A percentile compares a stretch with the other conserved stretches of the same genome.
phyloP scores from a whole-genome alignment of 2,888 invertebrate species.

The Melanargia galathea region DNA sequence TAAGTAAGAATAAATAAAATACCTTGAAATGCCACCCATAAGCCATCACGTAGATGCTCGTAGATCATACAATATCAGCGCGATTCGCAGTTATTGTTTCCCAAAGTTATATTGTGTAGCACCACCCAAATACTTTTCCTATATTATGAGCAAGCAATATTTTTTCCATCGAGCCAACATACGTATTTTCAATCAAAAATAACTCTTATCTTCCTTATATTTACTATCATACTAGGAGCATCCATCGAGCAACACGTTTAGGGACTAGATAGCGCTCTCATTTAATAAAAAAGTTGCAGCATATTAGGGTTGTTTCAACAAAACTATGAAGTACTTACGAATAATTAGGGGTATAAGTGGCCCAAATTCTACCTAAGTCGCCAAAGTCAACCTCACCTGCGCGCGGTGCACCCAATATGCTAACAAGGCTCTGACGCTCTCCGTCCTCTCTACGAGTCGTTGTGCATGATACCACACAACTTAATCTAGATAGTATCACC shows the following conservation, averaged over 20 bases:
- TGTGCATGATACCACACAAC: too few species aligned
- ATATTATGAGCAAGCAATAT: conserved; percentile 25
- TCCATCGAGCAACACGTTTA: neutral
- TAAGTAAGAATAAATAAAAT: neutral
- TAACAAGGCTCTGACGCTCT: too few species aligned
- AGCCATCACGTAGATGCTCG: conserved; percentile 27
- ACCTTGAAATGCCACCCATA: neutral
- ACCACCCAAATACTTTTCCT: conserved; percentile 39
- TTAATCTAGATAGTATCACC: too few species aligned
- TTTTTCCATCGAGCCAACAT: neutral
- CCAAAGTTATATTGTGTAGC: conserved; percentile 45
- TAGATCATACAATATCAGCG: conserved; percentile 9
- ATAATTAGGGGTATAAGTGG: too few species aligned
- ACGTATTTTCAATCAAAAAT: conserved; percentile 21
- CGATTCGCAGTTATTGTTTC: conserved; percentile 41
- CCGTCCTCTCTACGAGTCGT: too few species aligned
- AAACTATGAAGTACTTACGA: too few species aligned
- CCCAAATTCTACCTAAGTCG: too few species aligned
- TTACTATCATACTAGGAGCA: neutral
- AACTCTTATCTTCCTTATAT: conserved; percentile 12
- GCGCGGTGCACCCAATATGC: too few species aligned
- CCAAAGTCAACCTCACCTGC: too few species aligned
- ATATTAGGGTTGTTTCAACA: neutral
- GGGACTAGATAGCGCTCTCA: neutral
- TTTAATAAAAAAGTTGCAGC: neutral